A percentile compares a stretch with the other conserved stretches of the same genome.
phyloP scores from a whole-genome alignment of 2,888 invertebrate species.

The Dromius quadrimaculatus region DNA sequence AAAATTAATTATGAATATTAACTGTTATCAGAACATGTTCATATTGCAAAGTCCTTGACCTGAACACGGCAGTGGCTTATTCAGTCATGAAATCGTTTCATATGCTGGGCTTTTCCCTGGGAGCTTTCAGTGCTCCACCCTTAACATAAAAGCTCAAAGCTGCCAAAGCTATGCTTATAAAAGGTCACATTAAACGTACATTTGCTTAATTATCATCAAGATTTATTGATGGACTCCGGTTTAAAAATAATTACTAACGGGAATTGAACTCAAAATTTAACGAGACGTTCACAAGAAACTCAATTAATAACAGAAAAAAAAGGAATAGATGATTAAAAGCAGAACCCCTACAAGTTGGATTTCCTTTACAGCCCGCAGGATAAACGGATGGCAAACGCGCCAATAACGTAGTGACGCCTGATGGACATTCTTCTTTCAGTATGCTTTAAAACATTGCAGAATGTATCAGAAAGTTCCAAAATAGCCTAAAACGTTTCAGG shows the following conservation, averaged over 20 bases:
- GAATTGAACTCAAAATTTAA: slow-evolving; percentile 7
- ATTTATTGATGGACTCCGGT: slow-evolving; percentile 18
- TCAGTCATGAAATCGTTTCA: slow-evolving; percentile 30
- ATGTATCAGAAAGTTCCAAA: too few relatives aligned
- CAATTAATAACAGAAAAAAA: too few relatives aligned
- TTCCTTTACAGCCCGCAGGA: too few relatives aligned
- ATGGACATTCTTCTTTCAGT: too few relatives aligned
- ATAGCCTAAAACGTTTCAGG: too few relatives aligned
- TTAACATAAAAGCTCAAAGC: slow-evolving; percentile 30
- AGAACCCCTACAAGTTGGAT: too few relatives aligned
- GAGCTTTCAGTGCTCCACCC: slow-evolving; percentile 1
- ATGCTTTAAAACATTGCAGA: too few relatives aligned
- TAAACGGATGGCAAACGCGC: too few relatives aligned
- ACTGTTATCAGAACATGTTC: slow-evolving; percentile 19
- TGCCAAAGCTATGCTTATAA: slow-evolving; percentile 28
- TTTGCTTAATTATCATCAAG: slow-evolving; percentile 25
- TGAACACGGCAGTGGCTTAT: slow-evolving; percentile 20
- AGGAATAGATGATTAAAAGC: too few relatives aligned
- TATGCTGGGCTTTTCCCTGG: not conserved
- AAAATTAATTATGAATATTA: slow-evolving; percentile 17
- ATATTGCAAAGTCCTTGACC: slow-evolving; percentile 21
- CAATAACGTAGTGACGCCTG: too few relatives aligned
- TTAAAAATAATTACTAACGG: slow-evolving; percentile 27
- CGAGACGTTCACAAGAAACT: too few relatives aligned
- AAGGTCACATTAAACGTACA: slow-evolving; percentile 32